Evolutionary conservation across 2,113 vertebrate genomes (phyloP), one percentile per base, ranked within the genome.

Genomic region (Campylorhamphus procurvoides): DNA sequence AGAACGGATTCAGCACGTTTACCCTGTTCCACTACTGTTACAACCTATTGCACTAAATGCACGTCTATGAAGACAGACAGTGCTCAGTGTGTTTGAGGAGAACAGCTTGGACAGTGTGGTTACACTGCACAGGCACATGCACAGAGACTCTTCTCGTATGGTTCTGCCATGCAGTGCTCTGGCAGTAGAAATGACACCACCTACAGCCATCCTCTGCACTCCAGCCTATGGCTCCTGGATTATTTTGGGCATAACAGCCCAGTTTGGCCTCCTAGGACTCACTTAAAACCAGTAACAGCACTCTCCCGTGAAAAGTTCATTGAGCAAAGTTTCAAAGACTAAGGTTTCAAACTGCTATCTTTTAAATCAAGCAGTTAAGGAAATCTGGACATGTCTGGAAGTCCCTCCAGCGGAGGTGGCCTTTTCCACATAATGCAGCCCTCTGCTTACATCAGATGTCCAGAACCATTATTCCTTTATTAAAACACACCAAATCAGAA

Each of bases 1-100:
- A 0, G 52, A 73, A 77, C 12, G 1, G 52, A 76, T 16, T 49
- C 31, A 25, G 2, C 6, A 18, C 0, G 0, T 27, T 27, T 6
- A 8, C 25, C 72, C 11, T 35, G 14, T 77, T 80, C 22, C 37
- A 5, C 29, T 23, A 0, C 71, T 90, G 49, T 8, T 25, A 44
- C 31, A 73, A 4, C 13, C 35, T 49, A 1, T 11, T 76, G 25
- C 31, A 53, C 50, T 39, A 40, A 29, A 18, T 2, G 3, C 44
- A 31, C 0, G n/a, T 15, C 1, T 3, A 18, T 4, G 4, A 56
- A 9, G n/a, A 63, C 25, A 81, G 52, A 25, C 27, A 37, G 29
- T 5, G 39, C 42, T 35, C 50, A 29, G 37, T 31, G 14, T 1
- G 4, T 20, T 12, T 24, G 29, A 79, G 20, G 12, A 68, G 82